Evolutionary conservation across 2,888 invertebrate genomes (phyloP).

Genomic region (Himalopsyche tibetana): DNA sequence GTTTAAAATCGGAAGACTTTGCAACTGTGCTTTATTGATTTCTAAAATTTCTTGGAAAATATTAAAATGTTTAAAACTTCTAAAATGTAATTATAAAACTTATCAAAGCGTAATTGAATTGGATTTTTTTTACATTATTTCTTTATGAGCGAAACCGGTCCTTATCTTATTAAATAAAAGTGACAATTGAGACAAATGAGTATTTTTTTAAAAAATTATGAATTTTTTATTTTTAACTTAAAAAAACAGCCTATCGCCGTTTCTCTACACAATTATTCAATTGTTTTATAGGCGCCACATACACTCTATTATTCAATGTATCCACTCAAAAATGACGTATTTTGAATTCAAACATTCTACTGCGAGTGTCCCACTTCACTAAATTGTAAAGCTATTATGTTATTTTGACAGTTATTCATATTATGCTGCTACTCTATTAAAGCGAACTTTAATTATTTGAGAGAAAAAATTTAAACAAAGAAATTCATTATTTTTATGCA

Average conservation of each 20-base stretch:
- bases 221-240: too few relatives aligned
- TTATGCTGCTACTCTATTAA: neutral
- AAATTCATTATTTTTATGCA: neutral
- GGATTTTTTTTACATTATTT: too few relatives aligned
- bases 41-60: too few relatives aligned
- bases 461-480: neutral
- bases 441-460: constrained; percentile 4
- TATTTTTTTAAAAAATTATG: too few relatives aligned
- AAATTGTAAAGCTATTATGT: neutral
- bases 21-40: too few relatives aligned
- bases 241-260: neutral
- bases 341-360: constrained; percentile 10
- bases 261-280: neutral
- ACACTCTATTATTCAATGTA: neutral
- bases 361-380: neutral
- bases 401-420: constrained; percentile 24
- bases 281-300: neutral
- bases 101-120: too few relatives aligned
- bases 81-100: too few relatives aligned
- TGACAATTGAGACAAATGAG: too few relatives aligned
- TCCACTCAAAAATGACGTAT: constrained; percentile 3
- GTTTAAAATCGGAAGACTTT: too few relatives aligned
- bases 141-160: too few relatives aligned
- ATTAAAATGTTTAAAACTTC: too few relatives aligned
- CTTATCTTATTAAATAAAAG: too few relatives aligned